Base-by-base conservation (phyloP, 2,888 invertebrate genomes). In the Campopleginae sp. region DNA sequence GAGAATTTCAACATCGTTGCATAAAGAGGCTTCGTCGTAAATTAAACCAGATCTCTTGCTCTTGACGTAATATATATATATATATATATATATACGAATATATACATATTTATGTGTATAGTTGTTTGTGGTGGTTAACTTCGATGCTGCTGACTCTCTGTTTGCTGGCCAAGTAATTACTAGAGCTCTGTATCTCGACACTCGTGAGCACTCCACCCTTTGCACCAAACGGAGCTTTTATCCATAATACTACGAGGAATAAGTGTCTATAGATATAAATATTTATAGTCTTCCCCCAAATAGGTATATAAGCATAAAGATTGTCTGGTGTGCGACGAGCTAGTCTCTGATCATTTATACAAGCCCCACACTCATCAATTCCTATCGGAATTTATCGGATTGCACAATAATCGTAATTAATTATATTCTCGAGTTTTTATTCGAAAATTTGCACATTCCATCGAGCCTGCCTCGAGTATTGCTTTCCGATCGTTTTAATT, bases 21-120 rank as follows among this genome's bases (percentile, higher is more conserved):
- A 86, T 86, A 86, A 86, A 85, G 86, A 85, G 85, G 79, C 86
- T 77, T 75, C 58, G 81, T 77, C 85, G 86, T 88, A 87, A 87
- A 88, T 87, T 87, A 85, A 86, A 86, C 83, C 83, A 86, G 83
- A 86, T 86, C 86, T 78, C 86, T 84, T 74, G 38, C 66, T 63
- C 33, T 65, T 51, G 38, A 44, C 68, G 27, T 27, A 44, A 68
- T 46, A 46, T 63, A 76, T 80, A 81, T 84, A 85, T 85, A 65
- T 65, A 65, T 65, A 65, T 19, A 17, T 54, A 54, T 54, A 27
- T 27, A 27, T 61, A 61, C 46, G 68, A 68, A 76, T 80, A 81
- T 84, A 85, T 85, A 65, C 38, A 65, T 65, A 65, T 19, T 19
- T 54, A 54, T 54, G 10, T 27, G 12, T 61, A 61, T 27, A 61